phyloP scores from a whole-genome alignment of 1,140 invertebrate species.

The Mya arenaria region DNA sequence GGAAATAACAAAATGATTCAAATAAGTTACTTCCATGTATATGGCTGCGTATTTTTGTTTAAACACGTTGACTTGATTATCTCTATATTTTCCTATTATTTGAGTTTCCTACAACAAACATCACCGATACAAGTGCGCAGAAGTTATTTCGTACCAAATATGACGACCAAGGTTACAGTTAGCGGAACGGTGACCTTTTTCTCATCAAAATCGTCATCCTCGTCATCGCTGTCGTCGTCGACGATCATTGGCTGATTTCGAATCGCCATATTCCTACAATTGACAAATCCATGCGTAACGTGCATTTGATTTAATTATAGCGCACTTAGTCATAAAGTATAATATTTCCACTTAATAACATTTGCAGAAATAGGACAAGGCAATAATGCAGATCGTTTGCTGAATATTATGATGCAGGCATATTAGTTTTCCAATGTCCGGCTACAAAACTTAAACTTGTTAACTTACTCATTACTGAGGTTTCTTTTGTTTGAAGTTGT shows the following conservation, averaged over 20 bases:
- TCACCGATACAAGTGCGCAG: no score
- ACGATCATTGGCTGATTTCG: conserved; percentile 61
- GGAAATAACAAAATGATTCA: no score
- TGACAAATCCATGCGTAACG: no score
- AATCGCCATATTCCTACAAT: background rate
- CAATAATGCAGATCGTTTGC: background rate
- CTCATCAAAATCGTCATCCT: conserved; percentile 65
- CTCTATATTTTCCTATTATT: no score
- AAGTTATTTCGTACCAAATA: conserved; percentile 78
- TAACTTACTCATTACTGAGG: no score
- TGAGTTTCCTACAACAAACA: no score
- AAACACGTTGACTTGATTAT: no score
- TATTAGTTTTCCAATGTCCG: background rate
- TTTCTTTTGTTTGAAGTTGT: no score
- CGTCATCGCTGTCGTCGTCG: conserved; percentile 67
- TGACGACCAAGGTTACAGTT: conserved; percentile 91
- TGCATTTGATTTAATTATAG: background rate
- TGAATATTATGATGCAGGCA: background rate
- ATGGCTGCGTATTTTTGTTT: no score
- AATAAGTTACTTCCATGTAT: no score
- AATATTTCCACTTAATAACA: background rate
- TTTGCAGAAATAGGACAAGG: background rate
- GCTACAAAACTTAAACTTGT: no score
- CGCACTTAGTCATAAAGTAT: background rate
- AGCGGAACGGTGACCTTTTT: conserved; percentile 85